These are phyloP conservation scores for Myocastor coypus DNA, from an alignment of 2,113 vertebrate species.

Conservation along the genomic window DNA sequence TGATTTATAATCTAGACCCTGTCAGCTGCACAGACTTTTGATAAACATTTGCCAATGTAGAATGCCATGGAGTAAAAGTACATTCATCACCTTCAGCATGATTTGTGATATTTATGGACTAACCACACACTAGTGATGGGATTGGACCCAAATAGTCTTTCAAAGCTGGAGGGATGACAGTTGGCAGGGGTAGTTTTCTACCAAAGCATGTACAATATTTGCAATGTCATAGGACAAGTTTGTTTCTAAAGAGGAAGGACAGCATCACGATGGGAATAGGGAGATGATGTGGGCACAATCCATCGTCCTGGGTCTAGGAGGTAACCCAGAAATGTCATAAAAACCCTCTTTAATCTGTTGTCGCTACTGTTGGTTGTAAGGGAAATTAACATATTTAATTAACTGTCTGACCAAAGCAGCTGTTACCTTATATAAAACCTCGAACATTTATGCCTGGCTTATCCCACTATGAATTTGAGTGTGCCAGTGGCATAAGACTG, in stretches of 20 bases:
- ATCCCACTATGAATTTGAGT: constrained; percentile 84
- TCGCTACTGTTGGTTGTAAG: constrained; percentile 89
- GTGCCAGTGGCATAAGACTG: constrained; percentile 88
- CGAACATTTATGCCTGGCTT: constrained; percentile 83
- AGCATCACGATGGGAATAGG: constrained; percentile 71
- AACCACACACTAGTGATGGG: constrained; percentile 79
- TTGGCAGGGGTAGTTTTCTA: constrained; percentile 76
- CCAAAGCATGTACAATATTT: constrained; percentile 73
- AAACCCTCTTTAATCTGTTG: constrained; percentile 87
- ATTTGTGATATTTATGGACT: constrained; percentile 81
- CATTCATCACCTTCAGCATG: constrained; percentile 71
- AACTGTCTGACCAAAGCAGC: constrained; percentile 92
- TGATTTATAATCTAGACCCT: constrained; percentile 71
- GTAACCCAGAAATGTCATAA: constrained; percentile 90
- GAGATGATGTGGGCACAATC: constrained; percentile 80
- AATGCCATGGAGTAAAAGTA: constrained; percentile 68
- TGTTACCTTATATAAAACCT: constrained; percentile 91
- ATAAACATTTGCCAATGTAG: constrained; percentile 69
- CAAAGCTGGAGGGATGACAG: constrained; percentile 84
- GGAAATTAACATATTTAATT: constrained; percentile 93
- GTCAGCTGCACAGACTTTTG: constrained; percentile 45
- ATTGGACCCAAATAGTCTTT: constrained; percentile 82
- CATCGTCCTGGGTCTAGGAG: constrained; percentile 81
- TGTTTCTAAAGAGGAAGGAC: constrained; percentile 77
- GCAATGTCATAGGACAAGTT: constrained; percentile 75